Base-by-base conservation (phyloP, 2,888 invertebrate species). In the Polymixis flavicincta region DNA sequence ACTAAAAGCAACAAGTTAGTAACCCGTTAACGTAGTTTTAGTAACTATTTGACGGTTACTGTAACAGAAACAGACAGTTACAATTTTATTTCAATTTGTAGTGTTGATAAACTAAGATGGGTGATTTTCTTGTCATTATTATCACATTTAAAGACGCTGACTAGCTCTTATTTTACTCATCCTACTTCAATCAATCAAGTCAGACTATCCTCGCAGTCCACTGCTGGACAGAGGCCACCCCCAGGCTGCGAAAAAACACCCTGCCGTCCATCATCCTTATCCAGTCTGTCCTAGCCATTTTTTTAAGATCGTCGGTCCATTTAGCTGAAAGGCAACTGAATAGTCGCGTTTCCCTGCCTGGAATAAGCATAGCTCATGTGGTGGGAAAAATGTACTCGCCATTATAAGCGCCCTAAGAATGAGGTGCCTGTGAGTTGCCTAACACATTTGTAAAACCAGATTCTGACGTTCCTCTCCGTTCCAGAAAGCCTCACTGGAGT, bases 1-100 rank as follows among this genome's bases (percentile, higher is more conserved):
- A 22, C 0, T 4, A 37, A 32, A 14, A 37, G 60, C 57, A 67
- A 64, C 63, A 80, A 80, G 63, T 63, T 52, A n/a, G 11, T 61
- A 42, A 50, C 42, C 14, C 19, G 14, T 57, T 9, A 48, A 32
- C 17, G 32, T 28, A 25, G 42, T 52, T 52, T 50, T 9, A 37
- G 17, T 25, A 37, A 72, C 13, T 25, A 48, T 48, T n/a, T 22
- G 14, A 22, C 8, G 3, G 65, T 28, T 52, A 65, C 9, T 17
- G 9, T 6, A n/a, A n/a, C 50, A n/a, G 14, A 25, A 28, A 28
- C 4, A 5, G 28, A 57, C 28, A 28, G 9, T 28, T 19, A 55
- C 55, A 28, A 28, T 45, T 45, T 45, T 45, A 11, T 11, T 45
- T 57, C 17, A 37, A 5, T 37, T 37, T 37, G 25, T 25, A 55